Base-by-base conservation (phyloP, 1,140 invertebrate species). In the Coptotermes formosanus region DNA sequence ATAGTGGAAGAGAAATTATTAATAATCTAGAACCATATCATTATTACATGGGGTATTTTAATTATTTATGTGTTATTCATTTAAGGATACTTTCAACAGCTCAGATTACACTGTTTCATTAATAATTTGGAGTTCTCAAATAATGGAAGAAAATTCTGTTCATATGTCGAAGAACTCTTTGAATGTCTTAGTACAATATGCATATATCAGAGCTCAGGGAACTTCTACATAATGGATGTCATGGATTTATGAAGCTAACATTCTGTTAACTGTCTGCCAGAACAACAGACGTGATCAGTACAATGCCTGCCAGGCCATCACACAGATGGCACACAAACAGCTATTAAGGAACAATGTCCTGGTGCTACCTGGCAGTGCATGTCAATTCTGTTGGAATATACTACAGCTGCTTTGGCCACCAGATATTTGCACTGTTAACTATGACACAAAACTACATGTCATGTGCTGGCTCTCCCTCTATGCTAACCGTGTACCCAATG, bases 331-430 rank as follows among this genome's bases (percentile, higher is more conserved):
- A 55, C 52, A 55, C 19, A 55, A 55, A 55, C 52, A 75, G 30
- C 25, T 75, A 75, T 75, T n/a, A 75, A 75, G 64, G 25, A 75
- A 75, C 64, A 25, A 14, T 75, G 6, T 75, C n/a, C n/a, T 25
- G 25, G 25, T n/a, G 64, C n/a, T 75, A 75, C 7, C 64, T 75
- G 64, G 64, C 64, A 75, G 25, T 75, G 64, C 14, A 30, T 64
- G 9, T 75, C 64, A 75, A 30, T 30, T 75, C 30, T 75, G n/a
- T 75, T 30, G 64, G n/a, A 75, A 75, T 75, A 30, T 30, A 75
- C 64, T n/a, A 75, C n/a, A n/a, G 64, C 30, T 30, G 64, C 64
- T 75, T 75, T 75, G 64, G 64, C 64, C 64, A 75, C 64, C 64
- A 75, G 64, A 30, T 12, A 75, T 30, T 75, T 30, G 2, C 4